phyloP scores from a whole-genome alignment of 2,888 invertebrate genomes.

The Diachrysia chrysitis region DNA sequence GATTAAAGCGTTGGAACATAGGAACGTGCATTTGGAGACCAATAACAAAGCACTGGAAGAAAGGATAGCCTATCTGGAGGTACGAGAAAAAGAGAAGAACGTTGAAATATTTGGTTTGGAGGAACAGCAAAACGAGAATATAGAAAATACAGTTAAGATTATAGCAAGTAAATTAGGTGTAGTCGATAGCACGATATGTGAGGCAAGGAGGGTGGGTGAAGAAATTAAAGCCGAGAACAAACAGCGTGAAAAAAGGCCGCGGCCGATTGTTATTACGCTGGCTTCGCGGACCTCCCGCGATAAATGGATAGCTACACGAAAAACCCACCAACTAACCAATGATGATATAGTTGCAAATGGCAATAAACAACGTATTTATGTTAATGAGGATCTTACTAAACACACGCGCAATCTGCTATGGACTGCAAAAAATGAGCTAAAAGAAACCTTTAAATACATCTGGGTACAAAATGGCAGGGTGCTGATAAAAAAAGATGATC shows the following conservation, averaged over 20 bases:
- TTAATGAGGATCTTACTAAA: slow-evolving; percentile 17
- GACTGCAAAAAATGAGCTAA: slow-evolving; percentile 21
- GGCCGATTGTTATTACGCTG: background rate
- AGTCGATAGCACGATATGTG: background rate
- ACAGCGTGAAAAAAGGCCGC: background rate
- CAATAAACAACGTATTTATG: slow-evolving; percentile 14
- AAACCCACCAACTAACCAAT: slow-evolving; percentile 20
- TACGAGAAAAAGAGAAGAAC: background rate
- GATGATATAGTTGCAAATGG: slow-evolving; percentile 11
- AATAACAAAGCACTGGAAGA: slow-evolving; percentile 6
- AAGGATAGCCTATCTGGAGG: slow-evolving; percentile 10
- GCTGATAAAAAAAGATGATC: slow-evolving; percentile 8
- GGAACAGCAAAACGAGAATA: background rate
- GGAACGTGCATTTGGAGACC: slow-evolving; percentile 15
- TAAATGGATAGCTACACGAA: slow-evolving; percentile 19
- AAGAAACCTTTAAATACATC: slow-evolving; percentile 14
- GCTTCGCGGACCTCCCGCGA: slow-evolving; percentile 7
- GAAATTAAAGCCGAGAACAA: background rate
- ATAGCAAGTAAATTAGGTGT: background rate
- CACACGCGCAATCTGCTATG: slow-evolving; percentile 19
- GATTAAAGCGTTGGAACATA: slow-evolving; percentile 19
- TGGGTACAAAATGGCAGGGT: slow-evolving; percentile 16
- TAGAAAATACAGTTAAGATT: background rate
- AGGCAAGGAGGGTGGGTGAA: slow-evolving; percentile 6
- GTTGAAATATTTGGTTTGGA: background rate